These are phyloP conservation scores for Steinernema feltiae DNA, from an alignment of 1,140 invertebrate species.

Conservation along the genomic window DNA sequence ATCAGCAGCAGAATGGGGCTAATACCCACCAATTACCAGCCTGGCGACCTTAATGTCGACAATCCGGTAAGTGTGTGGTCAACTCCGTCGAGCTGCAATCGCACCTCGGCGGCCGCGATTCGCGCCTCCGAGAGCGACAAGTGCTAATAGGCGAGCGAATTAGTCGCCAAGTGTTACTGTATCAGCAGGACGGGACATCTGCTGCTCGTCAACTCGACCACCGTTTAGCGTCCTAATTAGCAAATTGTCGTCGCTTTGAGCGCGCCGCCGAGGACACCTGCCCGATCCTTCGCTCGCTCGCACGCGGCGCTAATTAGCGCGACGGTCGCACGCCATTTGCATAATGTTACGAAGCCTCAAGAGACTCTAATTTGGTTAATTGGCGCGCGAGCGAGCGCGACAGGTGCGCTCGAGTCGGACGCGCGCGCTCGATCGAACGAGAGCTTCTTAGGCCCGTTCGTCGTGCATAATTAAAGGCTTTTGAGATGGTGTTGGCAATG, in stretches of 20 bases:
- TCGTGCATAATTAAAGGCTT: background rate
- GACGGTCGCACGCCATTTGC: background rate
- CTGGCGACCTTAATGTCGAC: too few relatives aligned
- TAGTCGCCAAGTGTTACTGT: too few relatives aligned
- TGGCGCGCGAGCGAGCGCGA: background rate
- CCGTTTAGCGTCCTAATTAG: background rate
- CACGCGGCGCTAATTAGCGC: conserved; percentile 2
- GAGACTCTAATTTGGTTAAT: conserved; percentile 4
- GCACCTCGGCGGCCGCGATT: too few relatives aligned
- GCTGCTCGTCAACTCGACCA: background rate
- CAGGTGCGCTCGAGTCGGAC: background rate
- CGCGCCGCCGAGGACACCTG: background rate
- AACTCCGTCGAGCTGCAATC: too few relatives aligned
- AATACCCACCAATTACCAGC: too few relatives aligned
- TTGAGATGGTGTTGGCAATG: background rate
- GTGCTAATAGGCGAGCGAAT: too few relatives aligned
- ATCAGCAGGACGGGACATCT: background rate
- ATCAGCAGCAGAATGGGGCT: too few relatives aligned
- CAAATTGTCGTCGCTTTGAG: background rate
- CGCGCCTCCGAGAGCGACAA: too few relatives aligned
- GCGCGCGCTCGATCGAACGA: background rate
- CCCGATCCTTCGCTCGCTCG: too few relatives aligned
- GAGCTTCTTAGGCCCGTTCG: background rate
- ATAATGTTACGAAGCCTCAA: background rate
- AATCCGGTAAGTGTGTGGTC: too few relatives aligned